A percentile compares a stretch with the other conserved stretches of the same genome.
Evolutionary conservation across 2,888 invertebrate genomes (phyloP).

Genomic region (Philhelius pedissequus): DNA sequence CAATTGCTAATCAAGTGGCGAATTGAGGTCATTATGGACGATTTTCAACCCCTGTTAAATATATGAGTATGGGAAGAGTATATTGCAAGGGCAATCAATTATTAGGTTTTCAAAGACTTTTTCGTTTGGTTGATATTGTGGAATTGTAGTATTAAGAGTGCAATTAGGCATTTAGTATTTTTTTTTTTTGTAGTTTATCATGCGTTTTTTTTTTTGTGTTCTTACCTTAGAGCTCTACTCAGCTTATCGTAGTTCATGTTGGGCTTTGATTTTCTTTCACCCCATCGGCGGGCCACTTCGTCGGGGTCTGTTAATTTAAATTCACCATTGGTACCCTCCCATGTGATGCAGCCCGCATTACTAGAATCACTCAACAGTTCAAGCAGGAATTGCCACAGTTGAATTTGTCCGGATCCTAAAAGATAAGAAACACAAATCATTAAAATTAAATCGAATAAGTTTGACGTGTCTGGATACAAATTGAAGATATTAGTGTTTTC

Average conservation of each 20-base stretch:
- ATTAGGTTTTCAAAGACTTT: neutral
- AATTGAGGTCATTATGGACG: slow-evolving; percentile 55
- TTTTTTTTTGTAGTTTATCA: neutral
- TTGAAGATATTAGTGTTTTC: too few species aligned
- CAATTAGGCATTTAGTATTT: slow-evolving; percentile 26
- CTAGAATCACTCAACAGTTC: slow-evolving; percentile 97
- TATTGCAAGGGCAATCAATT: slow-evolving; percentile 22
- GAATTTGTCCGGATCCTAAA: slow-evolving; percentile 96
- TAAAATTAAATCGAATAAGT: neutral
- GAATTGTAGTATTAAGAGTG: slow-evolving; percentile 9
- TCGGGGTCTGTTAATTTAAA: slow-evolving; percentile 99
- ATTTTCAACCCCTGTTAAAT: slow-evolving; percentile 9
- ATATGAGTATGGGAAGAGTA: neutral
- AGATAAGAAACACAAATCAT: neutral
- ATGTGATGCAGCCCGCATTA: slow-evolving; percentile 97
- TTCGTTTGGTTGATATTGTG: neutral
- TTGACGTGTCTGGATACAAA: too few species aligned
- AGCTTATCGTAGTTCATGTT: slow-evolving; percentile 99
- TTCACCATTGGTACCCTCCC: slow-evolving; percentile 99
- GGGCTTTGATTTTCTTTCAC: slow-evolving; percentile 98
- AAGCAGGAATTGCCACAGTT: slow-evolving; percentile 98
- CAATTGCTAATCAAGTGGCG: slow-evolving; percentile 68
- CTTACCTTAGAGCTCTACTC: slow-evolving; percentile 95
- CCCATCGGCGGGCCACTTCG: slow-evolving; percentile 98
- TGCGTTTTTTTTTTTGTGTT: too few species aligned